Base-by-base conservation (phyloP, 2,797 vertebrate species). In the Etheostoma nigrum region DNA sequence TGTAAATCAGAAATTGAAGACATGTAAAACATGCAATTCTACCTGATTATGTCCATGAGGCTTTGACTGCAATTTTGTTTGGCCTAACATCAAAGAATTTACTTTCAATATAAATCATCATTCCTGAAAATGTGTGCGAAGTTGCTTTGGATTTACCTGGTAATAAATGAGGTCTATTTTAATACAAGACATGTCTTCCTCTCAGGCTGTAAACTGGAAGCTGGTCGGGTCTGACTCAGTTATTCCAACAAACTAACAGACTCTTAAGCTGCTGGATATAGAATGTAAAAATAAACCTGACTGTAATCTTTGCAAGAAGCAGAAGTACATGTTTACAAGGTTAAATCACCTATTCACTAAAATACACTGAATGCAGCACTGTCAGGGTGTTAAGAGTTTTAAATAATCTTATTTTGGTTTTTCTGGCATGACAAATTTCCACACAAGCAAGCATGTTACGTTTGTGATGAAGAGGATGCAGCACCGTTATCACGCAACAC, bases 401-500 rank as follows among this genome's bases (percentile, higher is more conserved):
- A 78, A 86, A 82, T 64, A 45, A 65, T 72, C 55, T 52, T 67
- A 59, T 86, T 88, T 84, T 63, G 61, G 64, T 75, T 85, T 67
- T 78, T 75, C 72, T 69, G 73, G 51, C 49, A 73, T 58, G 68
- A 83, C 61, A 47, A 47, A 71, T 60, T 68, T 78, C 65, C 66
- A 68, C 65, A 72, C 59, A 42, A 40, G 68, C 15, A 23, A 27
- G 70, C 10, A n/a, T 71, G 72, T 60, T 59, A 54, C 5, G 51
- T 78, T 61, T 72, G 33, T 19, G 62, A 63, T 25, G 53, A 66
- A 66, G 19, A 58, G 67, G 52, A 68, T 76, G 72, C 36, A 75
- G 85, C 58, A 77, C 59, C 40, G 65, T 86, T 82, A 86, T 88
- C 81, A 82, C 67, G 62, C 65, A 65, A 78, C 81, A 70, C 72